A percentile compares a stretch with the other conserved stretches of the same genome.
Conservation (phyloP, 2,888 invertebrate species). For the Quadroppia sp. region DNA sequence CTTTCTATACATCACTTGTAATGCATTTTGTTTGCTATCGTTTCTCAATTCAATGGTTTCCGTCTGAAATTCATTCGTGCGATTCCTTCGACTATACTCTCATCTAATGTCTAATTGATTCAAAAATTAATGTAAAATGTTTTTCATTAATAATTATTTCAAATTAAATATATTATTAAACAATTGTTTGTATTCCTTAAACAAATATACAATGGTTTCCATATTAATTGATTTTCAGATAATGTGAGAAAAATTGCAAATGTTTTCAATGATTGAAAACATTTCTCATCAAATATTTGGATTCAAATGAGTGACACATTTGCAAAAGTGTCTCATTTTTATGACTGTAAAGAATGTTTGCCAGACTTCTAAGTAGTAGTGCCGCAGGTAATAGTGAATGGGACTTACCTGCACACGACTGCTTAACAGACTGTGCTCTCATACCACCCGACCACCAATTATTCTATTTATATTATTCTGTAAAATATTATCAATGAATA, state of each 20-base stretch:
- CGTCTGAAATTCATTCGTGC: constrained; percentile 31
- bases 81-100: background rate
- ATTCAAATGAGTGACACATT: too few species aligned
- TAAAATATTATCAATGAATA: too few species aligned
- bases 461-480: too few species aligned
- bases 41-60: constrained; percentile 29
- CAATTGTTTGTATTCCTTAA: background rate
- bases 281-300: background rate
- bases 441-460: background rate
- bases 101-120: background rate
- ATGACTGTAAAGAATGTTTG: too few species aligned
- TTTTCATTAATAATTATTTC: background rate
- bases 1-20: constrained; percentile 4
- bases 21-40: constrained; percentile 27
- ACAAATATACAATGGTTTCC: background rate
- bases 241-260: constrained; percentile 9
- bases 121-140: constrained; percentile 7
- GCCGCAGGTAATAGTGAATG: too few species aligned
- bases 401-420: constrained; percentile 48
- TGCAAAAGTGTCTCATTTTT: too few species aligned
- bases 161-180: background rate
- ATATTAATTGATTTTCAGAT: constrained; percentile 11
- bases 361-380: too few species aligned
- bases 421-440: constrained; percentile 44
- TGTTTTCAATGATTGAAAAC: background rate